Percentiles rank a stretch among this genome's conserved stretches.
Evolutionary conservation across 2,888 invertebrate species (phyloP).

Genomic region (Gryllus longicercus): DNA sequence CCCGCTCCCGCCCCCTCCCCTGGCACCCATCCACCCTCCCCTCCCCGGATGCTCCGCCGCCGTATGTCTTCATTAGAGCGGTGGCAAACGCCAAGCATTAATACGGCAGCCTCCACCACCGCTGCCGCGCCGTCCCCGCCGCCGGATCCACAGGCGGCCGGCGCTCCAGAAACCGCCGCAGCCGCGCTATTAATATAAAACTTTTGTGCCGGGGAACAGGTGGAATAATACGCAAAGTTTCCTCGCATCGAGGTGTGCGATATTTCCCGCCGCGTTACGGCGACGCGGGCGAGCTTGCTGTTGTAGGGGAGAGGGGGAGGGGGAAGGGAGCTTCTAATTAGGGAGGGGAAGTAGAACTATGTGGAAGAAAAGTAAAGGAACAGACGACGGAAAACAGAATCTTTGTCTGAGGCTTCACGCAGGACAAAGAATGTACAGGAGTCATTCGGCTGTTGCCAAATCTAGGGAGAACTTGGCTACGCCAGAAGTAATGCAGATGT

Average conservation of each 20-base stretch:
- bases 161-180: neutral
- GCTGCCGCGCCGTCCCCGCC: no score
- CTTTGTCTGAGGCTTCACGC: neutral
- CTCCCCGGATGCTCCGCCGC: no score
- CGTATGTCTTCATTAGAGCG: no score
- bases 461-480: no score
- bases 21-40: no score
- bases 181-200: neutral
- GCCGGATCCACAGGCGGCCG: no score
- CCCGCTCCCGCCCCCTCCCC: no score
- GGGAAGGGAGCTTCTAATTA: neutral
- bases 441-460: no score
- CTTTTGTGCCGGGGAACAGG: neutral
- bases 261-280: neutral
- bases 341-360: neutral
- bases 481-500: no score
- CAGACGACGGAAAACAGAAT: neutral
- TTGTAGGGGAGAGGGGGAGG: neutral
- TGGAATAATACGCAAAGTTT: conserved; percentile 6
- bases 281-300: neutral
- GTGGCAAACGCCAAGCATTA: no score
- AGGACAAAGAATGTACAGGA: neutral
- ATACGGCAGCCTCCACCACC: no score
- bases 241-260: conserved; percentile 17
- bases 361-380: neutral